phyloP scores from a whole-genome alignment of 2,113 vertebrate genomes.

The Rhinolophus ferrumequinum region DNA sequence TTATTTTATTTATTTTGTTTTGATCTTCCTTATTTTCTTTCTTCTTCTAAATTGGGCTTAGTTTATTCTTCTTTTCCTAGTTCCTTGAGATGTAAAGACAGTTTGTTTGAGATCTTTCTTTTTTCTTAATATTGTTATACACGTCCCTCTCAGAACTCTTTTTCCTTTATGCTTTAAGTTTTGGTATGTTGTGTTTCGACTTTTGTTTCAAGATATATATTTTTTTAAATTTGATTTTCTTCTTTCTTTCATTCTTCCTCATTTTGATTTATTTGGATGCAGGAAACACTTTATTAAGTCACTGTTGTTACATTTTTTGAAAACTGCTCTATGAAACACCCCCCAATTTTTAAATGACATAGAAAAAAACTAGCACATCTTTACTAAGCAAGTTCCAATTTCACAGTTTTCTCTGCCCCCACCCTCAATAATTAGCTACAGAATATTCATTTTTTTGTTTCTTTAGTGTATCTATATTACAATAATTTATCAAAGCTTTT shows the following conservation, averaged over 20 bases:
- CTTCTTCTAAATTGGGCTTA: neutral
- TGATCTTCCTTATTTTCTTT: neutral
- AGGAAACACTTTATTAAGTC: conserved; percentile 20
- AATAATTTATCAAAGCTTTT: neutral
- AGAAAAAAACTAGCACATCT: neutral
- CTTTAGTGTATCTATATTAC: neutral
- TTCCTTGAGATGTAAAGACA: neutral
- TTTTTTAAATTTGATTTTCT: neutral
- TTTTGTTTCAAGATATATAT: neutral
- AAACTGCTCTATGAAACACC: neutral
- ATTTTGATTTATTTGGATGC: neutral
- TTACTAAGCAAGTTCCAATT: neutral
- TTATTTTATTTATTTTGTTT: neutral
- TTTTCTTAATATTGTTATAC: neutral
- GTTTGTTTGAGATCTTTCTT: neutral
- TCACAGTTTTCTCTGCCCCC: neutral
- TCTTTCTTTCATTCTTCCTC: neutral
- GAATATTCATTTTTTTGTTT: neutral
- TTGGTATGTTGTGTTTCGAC: neutral
- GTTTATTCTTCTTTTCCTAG: neutral
- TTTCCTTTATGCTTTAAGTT: neutral
- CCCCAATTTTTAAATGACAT: neutral
- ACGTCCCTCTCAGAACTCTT: neutral
- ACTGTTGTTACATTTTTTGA: neutral
- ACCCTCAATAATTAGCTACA: neutral